Conservation (phyloP, 2,888 invertebrate species). For the Pilophorus perplexus region DNA sequence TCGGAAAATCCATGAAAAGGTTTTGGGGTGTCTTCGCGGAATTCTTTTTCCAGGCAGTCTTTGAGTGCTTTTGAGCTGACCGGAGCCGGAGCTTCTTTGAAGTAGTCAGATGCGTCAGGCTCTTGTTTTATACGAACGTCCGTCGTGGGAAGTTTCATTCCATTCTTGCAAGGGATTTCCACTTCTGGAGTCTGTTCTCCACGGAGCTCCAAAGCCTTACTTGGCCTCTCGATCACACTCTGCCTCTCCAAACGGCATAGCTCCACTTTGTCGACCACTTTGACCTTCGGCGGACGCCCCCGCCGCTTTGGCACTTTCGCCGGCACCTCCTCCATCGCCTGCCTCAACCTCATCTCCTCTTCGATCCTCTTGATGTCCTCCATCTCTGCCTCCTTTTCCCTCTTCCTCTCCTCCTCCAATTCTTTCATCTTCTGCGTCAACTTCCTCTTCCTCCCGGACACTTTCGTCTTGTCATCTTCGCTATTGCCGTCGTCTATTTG, state of each 20-base stretch:
- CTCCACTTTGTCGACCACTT: too few species aligned
- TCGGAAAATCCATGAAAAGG: conserved; percentile 1
- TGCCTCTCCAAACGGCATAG: too few species aligned
- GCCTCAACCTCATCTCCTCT: background rate
- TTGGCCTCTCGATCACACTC: too few species aligned
- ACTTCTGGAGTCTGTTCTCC: conserved; percentile 12
- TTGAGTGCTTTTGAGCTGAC: background rate
- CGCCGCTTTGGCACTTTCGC: too few species aligned
- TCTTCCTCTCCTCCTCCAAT: conserved; percentile 15
- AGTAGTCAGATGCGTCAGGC: too few species aligned
- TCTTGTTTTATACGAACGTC: too few species aligned
- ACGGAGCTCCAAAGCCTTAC: too few species aligned
- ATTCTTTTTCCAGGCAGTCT: background rate
- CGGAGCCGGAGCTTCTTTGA: too few species aligned
- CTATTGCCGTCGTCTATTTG: background rate
- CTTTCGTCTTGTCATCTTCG: background rate
- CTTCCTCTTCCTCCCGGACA: too few species aligned
- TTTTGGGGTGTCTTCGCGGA: background rate
- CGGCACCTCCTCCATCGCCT: background rate
- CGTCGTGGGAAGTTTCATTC: too few species aligned
- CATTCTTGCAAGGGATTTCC: background rate
- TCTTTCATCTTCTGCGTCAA: conserved; percentile 30
- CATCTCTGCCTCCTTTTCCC: conserved; percentile 10
- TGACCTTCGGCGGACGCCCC: too few species aligned
- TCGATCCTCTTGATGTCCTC: background rate